Evolutionary conservation across 2,113 vertebrate species (phyloP).

Genomic region (Malurus alboscapulatus): DNA sequence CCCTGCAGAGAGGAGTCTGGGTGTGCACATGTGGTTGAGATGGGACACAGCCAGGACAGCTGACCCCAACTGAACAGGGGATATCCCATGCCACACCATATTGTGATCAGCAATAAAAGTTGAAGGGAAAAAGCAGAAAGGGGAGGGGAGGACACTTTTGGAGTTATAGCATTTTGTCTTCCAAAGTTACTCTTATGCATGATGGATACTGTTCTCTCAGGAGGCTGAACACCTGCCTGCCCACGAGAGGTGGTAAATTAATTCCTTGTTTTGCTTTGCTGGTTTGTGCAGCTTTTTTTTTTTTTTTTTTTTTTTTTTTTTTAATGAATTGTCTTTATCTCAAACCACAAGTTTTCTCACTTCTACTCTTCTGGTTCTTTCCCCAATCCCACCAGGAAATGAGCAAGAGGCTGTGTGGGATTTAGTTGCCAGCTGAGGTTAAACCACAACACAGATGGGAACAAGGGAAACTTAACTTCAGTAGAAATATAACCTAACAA

Average conservation of each 20-base stretch:
- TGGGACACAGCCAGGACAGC: not conserved
- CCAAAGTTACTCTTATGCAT: not conserved
- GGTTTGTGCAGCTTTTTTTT: not conserved
- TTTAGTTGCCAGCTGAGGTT: not conserved
- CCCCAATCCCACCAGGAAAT: fast-evolving
- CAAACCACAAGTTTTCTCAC: not conserved
- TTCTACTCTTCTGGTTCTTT: not conserved
- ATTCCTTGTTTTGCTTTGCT: not conserved
- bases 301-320: not conserved
- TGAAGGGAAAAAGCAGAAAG: not conserved
- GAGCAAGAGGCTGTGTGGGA: fast-evolving
- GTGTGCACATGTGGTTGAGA: not conserved
- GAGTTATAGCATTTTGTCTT: not conserved
- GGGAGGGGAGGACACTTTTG: fast-evolving
- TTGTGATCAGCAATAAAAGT: not conserved
- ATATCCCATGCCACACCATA: fast-evolving
- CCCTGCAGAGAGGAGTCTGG: fast-evolving
- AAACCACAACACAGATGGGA: not conserved
- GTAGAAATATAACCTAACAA: not conserved
- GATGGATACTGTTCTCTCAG: not conserved
- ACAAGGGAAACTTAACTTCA: not conserved
- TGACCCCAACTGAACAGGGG: not conserved
- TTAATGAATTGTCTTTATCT: not conserved
- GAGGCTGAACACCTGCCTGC: not conserved
- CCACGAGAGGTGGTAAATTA: fast-evolving